Percentiles rank a stretch among this genome's conserved stretches.
These are phyloP conservation scores for Prosapia bicincta DNA, from an alignment of 2,888 invertebrate genomes.

Conservation along the genomic window DNA sequence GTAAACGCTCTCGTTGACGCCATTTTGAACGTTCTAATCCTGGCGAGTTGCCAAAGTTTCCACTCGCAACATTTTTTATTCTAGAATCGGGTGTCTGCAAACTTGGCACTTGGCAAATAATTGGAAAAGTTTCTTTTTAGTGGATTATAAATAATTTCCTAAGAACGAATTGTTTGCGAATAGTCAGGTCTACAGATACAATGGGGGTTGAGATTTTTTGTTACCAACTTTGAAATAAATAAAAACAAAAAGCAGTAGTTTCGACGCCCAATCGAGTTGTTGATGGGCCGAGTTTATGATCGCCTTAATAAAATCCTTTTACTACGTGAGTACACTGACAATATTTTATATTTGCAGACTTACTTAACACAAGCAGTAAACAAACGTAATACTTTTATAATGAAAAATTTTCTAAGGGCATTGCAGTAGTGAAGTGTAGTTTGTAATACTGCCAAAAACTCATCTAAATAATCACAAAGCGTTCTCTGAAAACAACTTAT, in stretches of 20 bases:
- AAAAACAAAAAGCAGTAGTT: neutral
- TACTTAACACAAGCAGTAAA: neutral
- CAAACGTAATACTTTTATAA: neutral
- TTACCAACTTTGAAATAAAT: constrained; percentile 2
- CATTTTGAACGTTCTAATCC: constrained; percentile 2
- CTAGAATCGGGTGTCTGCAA: neutral
- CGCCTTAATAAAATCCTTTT: neutral
- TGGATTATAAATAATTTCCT: constrained; percentile 2
- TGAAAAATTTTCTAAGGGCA: neutral
- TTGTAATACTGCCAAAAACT: no score
- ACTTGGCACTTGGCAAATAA: constrained; percentile 2
- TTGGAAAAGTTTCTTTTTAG: neutral
- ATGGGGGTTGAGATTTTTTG: neutral
- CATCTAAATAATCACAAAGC: no score
- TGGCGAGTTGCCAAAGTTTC: neutral
- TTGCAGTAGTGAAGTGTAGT: no score
- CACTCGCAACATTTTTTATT: constrained; percentile 2
- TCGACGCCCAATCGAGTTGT: neutral
- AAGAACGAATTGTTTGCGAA: neutral
- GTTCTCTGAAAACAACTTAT: no score
- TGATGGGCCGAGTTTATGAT: neutral
- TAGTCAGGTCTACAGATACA: neutral
- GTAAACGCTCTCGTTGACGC: neutral
- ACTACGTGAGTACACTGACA: neutral
- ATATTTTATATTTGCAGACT: neutral